Base-by-base conservation (phyloP, 2,113 vertebrate species). In the Salvelinus alpinus region DNA sequence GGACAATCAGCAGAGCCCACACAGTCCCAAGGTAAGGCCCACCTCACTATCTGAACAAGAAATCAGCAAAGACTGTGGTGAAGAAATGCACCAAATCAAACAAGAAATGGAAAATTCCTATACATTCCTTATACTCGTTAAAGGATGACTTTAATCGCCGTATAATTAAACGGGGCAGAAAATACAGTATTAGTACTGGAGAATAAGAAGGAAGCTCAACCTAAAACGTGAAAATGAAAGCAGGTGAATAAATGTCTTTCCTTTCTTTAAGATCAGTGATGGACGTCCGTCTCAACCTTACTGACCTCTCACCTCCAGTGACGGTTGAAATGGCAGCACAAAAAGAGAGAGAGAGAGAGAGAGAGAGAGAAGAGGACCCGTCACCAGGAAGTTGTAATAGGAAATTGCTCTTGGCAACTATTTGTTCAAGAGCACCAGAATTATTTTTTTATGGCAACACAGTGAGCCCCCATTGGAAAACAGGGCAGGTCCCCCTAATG, bases 401-500 rank as follows among this genome's bases (percentile, higher is more conserved):
- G 95, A 97, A 97, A 98, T 98, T 96, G 95, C 95, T 97, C 94
- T 96, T 97, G 96, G 97, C 96, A 97, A 98, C 95, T 97, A 96
- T 97, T 98, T 97, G 96, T 96, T 97, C 95, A 95, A 94, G 51
- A 54, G 95, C 95, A 95, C 93, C 94, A 94, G 93, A 93, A 94
- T 95, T 83, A 89, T 88, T 91, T 80, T 71, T 70, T 89, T 91
- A 92, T 96, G 95, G 92, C 93, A 96, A 95, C 94, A 94, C 94
- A 93, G 14, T 31, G 92, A 96, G 95, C 93, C 87, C 64, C 95
- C 94, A 95, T 94, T 94, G 96, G 95, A 98, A 98, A 98, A 97
- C 95, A 97, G 96, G 96, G 96, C 95, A 96, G 95, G 96, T 98
- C 95, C 96, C 95, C 95, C 96, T 98, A 99, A 99, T 99, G 97